Percentiles rank a stretch among this genome's conserved stretches.
Conservation (phyloP, 2,113 vertebrate species). For the Clarias batrachus region DNA sequence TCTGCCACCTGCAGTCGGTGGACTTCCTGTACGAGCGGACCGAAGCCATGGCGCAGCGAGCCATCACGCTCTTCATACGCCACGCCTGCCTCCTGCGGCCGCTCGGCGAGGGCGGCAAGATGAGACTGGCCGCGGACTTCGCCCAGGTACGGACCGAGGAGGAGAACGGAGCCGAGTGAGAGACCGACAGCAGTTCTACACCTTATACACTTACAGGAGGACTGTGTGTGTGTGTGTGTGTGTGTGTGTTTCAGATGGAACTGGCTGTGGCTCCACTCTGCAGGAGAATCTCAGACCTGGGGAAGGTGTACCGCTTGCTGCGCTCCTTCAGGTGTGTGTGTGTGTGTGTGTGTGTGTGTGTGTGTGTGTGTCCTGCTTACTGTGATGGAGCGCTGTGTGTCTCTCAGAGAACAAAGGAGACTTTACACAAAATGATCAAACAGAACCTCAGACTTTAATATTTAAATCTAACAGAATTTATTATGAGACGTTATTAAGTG, state of each 20-base stretch:
- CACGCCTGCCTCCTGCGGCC: slow-evolving; percentile 87
- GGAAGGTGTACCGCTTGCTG: slow-evolving; percentile 89
- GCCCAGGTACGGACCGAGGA: slow-evolving; percentile 80
- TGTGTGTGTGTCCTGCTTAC: too few species aligned
- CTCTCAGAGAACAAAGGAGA: neutral
- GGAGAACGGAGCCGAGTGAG: neutral
- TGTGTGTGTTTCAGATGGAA: slow-evolving; percentile 84
- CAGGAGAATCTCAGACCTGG: slow-evolving; percentile 89
- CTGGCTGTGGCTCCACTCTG: slow-evolving; percentile 90
- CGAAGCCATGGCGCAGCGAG: slow-evolving; percentile 85
- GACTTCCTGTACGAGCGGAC: slow-evolving; percentile 93
- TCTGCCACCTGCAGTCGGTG: slow-evolving; percentile 86
- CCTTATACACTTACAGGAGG: neutral
- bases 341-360: neutral
- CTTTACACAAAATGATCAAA: neutral
- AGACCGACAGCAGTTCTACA: neutral
- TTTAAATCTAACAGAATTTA: neutral
- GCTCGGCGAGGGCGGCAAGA: slow-evolving; percentile 91
- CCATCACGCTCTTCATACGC: slow-evolving; percentile 88
- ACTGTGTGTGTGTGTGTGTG: neutral
- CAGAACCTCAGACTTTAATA: neutral
- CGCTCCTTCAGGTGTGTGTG: slow-evolving; percentile 89
- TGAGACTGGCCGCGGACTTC: slow-evolving; percentile 92
- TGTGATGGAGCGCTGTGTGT: neutral
- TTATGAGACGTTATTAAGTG: neutral